Evolutionary conservation across 1,140 invertebrate genomes (phyloP).

Genomic region (Pogonognathellus flavescens): DNA sequence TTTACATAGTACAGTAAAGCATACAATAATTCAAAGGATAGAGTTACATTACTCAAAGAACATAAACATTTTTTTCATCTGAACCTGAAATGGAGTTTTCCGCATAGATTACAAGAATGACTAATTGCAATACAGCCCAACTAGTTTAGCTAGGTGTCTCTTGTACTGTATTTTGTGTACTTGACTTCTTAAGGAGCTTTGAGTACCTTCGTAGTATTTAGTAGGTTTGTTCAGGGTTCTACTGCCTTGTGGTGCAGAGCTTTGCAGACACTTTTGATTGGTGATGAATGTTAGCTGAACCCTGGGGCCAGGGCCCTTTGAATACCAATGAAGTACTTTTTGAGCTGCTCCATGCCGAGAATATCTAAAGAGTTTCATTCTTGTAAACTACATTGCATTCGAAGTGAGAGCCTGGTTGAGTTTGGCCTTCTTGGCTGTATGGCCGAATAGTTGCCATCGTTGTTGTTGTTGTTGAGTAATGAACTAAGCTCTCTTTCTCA

Average conservation of each 20-base stretch:
- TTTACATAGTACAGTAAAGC: background rate
- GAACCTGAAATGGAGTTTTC: background rate
- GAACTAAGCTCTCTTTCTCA: constrained; percentile 7
- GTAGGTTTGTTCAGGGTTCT: background rate
- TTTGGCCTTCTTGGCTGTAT: background rate
- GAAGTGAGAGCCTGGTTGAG: background rate
- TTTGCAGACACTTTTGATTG: constrained; percentile 41
- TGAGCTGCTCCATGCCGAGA: constrained; percentile 47
- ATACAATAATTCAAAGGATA: background rate
- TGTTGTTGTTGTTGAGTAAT: constrained; percentile 1
- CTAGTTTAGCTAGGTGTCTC: too few species aligned
- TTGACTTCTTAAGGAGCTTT: background rate
- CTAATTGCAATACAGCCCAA: too few species aligned
- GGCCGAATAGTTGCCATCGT: background rate
- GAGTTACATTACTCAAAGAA: background rate
- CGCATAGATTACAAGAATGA: background rate
- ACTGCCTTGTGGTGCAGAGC: background rate
- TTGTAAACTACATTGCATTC: background rate
- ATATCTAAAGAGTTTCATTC: constrained; percentile 38
- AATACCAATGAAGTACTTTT: constrained; percentile 59
- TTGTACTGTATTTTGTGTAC: background rate
- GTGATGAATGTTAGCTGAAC: constrained; percentile 39
- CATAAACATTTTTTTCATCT: background rate
- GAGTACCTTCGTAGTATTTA: background rate
- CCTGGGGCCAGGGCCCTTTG: constrained; percentile 55